phyloP scores from a whole-genome alignment of 1,140 invertebrate species.

The Triops cancriformis region DNA sequence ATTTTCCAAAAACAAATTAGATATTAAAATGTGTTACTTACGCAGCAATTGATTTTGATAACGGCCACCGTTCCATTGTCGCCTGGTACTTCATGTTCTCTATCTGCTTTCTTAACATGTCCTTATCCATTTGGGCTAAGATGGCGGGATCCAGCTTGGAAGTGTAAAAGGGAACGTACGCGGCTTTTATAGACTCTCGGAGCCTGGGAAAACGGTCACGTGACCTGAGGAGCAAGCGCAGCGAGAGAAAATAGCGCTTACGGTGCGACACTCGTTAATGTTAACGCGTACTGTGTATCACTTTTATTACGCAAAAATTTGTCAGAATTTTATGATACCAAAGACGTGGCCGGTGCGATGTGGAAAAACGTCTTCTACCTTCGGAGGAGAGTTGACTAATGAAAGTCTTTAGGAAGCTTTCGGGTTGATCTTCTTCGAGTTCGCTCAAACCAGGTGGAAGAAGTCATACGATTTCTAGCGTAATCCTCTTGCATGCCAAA shows the following conservation, averaged over 20 bases:
- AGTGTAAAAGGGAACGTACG: slow-evolving; percentile 19
- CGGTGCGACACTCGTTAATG: too few relatives aligned
- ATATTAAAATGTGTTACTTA: slow-evolving; percentile 54
- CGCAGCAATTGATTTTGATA: slow-evolving; percentile 88
- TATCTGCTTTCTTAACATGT: slow-evolving; percentile 92
- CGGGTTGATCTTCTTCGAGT: not conserved
- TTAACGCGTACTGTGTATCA: too few relatives aligned
- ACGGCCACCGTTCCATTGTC: slow-evolving; percentile 88
- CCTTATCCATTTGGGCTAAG: slow-evolving; percentile 89
- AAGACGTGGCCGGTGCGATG: too few relatives aligned
- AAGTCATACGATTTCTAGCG: slow-evolving; percentile 6
- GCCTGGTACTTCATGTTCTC: slow-evolving; percentile 94
- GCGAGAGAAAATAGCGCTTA: not conserved
- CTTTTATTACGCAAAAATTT: too few relatives aligned
- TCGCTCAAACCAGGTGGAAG: not conserved
- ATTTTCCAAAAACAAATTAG: not conserved
- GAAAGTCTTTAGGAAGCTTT: not conserved
- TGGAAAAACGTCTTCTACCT: not conserved
- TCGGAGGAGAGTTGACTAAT: not conserved
- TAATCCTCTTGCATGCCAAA: not conserved
- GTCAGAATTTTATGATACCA: too few relatives aligned
- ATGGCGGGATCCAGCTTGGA: slow-evolving; percentile 79
- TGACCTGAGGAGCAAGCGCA: slow-evolving; percentile 3
- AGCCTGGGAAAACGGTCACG: not conserved
- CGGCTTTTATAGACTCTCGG: slow-evolving; percentile 16